These are phyloP conservation scores for Lasioglossum lativentre DNA, from an alignment of 2,888 invertebrate genomes.

Conservation along the genomic window DNA sequence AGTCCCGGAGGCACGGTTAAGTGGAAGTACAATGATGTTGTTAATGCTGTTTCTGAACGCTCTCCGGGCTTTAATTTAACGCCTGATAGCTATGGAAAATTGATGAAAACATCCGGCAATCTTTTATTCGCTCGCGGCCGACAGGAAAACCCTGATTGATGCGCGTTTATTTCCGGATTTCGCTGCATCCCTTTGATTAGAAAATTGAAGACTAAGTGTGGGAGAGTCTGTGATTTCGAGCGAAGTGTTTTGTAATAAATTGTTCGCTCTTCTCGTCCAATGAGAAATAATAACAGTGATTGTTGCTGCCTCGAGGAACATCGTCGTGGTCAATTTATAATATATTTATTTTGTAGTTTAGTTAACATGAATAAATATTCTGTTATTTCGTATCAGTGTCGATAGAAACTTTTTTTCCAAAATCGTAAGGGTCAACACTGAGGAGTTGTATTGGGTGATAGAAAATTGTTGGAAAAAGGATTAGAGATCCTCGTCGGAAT, in stretches of 20 bases:
- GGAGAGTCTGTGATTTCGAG: too few relatives aligned
- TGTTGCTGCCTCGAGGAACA: background rate
- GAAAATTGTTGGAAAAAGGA: background rate
- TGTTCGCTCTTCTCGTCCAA: too few relatives aligned
- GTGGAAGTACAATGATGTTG: slow-evolving; percentile 53
- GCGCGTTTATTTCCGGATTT: background rate
- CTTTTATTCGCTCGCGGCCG: background rate
- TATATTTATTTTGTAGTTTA: background rate
- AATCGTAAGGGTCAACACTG: background rate
- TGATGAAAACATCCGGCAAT: background rate
- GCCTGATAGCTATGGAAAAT: background rate
- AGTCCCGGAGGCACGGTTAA: slow-evolving; percentile 40
- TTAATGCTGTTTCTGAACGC: slow-evolving; percentile 51
- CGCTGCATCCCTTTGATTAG: too few relatives aligned
- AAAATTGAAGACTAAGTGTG: too few relatives aligned
- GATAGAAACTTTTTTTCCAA: background rate
- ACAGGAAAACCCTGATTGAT: background rate
- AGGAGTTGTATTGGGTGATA: background rate
- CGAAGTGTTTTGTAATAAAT: too few relatives aligned
- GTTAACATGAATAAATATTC: background rate
- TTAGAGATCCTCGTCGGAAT: slow-evolving; percentile 81
- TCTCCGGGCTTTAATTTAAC: slow-evolving; percentile 9
- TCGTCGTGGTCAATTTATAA: background rate
- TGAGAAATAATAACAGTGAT: too few relatives aligned
- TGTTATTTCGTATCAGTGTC: background rate